phyloP scores from a whole-genome alignment of 2,797 vertebrate species.

The Nothura maculosa region DNA sequence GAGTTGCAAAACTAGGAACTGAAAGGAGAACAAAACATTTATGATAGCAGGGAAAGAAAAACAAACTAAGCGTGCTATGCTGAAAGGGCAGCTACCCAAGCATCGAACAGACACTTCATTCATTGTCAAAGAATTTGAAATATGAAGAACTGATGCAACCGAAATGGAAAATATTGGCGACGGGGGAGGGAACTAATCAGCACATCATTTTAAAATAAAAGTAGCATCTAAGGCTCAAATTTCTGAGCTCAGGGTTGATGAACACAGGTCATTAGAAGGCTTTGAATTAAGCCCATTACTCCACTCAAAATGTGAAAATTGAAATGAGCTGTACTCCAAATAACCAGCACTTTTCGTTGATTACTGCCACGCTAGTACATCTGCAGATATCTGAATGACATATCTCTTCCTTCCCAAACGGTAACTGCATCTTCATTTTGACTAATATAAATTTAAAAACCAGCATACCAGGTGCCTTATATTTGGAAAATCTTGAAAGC shows the following conservation, averaged over 20 bases:
- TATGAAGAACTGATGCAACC: background rate
- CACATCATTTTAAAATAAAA: background rate
- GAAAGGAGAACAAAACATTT: background rate
- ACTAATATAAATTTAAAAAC: conserved; percentile 15
- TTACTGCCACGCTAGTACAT: background rate
- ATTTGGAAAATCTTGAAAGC: conserved; percentile 78
- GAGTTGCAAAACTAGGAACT: background rate
- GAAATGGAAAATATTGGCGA: background rate
- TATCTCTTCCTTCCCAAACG: background rate
- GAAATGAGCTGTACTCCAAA: background rate
- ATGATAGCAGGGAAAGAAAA: background rate
- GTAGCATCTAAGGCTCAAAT: background rate
- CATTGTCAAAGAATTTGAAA: conserved; percentile 19
- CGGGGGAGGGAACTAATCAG: background rate
- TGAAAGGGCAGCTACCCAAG: background rate
- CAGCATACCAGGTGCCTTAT: conserved; percentile 61
- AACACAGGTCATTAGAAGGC: background rate
- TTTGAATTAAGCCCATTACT: background rate
- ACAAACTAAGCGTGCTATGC: background rate
- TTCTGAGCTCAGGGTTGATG: background rate
- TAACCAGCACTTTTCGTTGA: background rate
- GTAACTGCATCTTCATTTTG: conserved; percentile 19
- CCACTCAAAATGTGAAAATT: background rate
- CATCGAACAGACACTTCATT: conserved; percentile 17
- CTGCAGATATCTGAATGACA: background rate